Base-by-base conservation (phyloP, 2,113 vertebrate genomes). In the Anser cygnoides region DNA sequence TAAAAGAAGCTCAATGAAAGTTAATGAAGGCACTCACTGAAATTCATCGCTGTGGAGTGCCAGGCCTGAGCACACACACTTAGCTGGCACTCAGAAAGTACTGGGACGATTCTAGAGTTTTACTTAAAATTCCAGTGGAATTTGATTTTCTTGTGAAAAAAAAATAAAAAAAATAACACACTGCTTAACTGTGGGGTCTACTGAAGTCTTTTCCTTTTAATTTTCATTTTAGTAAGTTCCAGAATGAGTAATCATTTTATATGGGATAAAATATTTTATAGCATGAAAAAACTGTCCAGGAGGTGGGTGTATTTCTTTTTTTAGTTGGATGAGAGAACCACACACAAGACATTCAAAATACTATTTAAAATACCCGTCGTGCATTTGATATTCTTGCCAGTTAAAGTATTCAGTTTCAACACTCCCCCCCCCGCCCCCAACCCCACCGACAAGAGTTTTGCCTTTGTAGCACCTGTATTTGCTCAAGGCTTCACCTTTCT, bases 381-480 rank as follows among this genome's bases (percentile, higher is more conserved):
- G 6, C 15, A 58, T 72, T 90, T 49, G 70, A 31, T 65, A 93
- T 11, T 50, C 74, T 63, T 49, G 22, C 41, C 73, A 84, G 14
- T 28, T 68, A 46, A 33, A 46, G 35, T 2, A 43, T 4, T 12
- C 43, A 17, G 9, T 33, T 94, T 37, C 84, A 6, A 0, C 17
- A 59, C 73, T 39, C 25, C 16, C 67, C 46, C 46, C 20, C 20
- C 33, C 16, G 35, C 63, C 46, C 46, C 20, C 46, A 49, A 22
- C 46, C 46, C 46, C 11, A 22, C 9, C 26, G n/a, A 25, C 26
- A 44, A 13, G 31, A 13, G 4, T 43, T 87, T 52, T 74, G 10
- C 35, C 7, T 49, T 37, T 31, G 1, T 18, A 43, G 35, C 13
- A 58, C 3, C 1, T 2, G 16, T 58, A 1, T 6, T 1, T 33